Base-by-base conservation (phyloP, 2,888 invertebrate species). In the Scaptomyza caliginosa region DNA sequence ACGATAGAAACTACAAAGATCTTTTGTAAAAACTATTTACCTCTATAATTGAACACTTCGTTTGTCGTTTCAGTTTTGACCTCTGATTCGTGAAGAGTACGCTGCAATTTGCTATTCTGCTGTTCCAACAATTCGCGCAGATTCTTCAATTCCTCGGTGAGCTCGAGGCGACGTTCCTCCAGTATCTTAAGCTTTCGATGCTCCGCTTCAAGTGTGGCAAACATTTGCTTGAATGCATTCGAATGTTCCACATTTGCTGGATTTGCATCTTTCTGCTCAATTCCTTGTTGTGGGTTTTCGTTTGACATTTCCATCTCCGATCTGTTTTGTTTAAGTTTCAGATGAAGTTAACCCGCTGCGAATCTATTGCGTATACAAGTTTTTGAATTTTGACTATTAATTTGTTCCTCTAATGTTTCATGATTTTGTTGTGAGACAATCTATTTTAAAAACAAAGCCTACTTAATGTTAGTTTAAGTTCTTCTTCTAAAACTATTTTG, bases 191-290 rank as follows among this genome's bases (percentile, higher is more conserved):
- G 16, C 34, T 83, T 78, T 3, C 34, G 34, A 10, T 75, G 67
- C 4, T 71, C 74, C 0, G 58, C 46, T n/a, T 81, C 74, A 21
- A 81, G 54, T 2, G 59, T 68, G 7, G 42, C 66, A n/a, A 74
- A 64, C 0, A 78, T 48, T 11, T 54, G 58, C 1, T 57, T 58
- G 6, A 64, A 66, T 0, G 67, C 48, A 7, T 38, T 55, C 7
- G 34, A 8, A 16, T 39, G 24, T 16, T 21, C 4, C 7, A 3
- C 4, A 2, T 13, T 23, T 36, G 6, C 28, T 2, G 43, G 5
- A 19, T 6, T 30, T 21, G 17, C 40, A n/a, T 50, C 17, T 17
- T 42, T 59, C 26, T 43, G 26, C 11, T 26, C 26, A 11, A 11
- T 7, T 43, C 13, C 4, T 36, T 48, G 10, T 21, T 45, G 28